Conservation (phyloP, 2,888 invertebrate genomes). For the Lasius fuliginosus region DNA sequence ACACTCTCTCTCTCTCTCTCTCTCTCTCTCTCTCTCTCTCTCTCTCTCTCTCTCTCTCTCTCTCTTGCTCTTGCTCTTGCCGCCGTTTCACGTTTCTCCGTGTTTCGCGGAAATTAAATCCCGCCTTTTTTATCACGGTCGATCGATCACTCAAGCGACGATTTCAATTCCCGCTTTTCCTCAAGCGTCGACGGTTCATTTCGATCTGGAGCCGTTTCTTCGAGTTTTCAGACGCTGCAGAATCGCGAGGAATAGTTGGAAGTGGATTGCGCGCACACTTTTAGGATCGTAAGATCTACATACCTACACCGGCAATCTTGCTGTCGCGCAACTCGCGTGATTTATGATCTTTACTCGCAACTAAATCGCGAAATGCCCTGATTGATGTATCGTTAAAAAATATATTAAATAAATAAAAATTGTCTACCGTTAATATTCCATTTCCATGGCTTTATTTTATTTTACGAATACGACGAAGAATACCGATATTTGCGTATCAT, state of each 20-base stretch:
- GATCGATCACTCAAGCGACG: conserved; percentile 48
- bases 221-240: conserved; percentile 36
- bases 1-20: too few species aligned
- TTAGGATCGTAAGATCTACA: conserved; percentile 55
- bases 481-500: background rate
- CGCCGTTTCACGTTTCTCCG: background rate
- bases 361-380: background rate
- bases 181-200: conserved; percentile 31
- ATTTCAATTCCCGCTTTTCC: conserved; percentile 57
- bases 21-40: too few species aligned
- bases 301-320: conserved; percentile 47
- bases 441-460: background rate
- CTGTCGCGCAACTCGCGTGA: conserved; percentile 54
- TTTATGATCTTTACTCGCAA: conserved; percentile 48
- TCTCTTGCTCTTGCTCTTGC: too few species aligned
- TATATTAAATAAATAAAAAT: background rate
- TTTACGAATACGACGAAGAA: background rate
- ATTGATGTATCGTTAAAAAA: conserved; percentile 41
- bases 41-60: too few species aligned
- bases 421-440: background rate
- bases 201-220: background rate
- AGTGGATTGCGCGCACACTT: conserved; percentile 37
- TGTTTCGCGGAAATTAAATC: conserved; percentile 38
- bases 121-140: background rate
- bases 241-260: conserved; percentile 37